These are phyloP conservation scores for Cavia aperea DNA, from an alignment of 2,113 vertebrate species.

Conservation along the genomic window DNA sequence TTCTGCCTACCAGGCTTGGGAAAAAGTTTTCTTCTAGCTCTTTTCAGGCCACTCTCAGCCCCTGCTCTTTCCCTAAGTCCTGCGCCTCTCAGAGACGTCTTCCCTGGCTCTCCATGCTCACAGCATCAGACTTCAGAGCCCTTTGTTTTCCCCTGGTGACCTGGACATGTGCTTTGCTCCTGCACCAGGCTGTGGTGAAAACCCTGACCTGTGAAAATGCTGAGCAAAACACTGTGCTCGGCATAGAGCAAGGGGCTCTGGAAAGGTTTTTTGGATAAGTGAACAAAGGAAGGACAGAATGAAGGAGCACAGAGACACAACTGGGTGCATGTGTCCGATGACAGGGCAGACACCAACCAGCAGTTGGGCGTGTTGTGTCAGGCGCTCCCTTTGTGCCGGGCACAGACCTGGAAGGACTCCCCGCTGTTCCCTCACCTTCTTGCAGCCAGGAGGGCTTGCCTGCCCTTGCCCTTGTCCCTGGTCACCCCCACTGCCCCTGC, in stretches of 20 bases:
- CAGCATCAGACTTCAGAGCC: accelerated
- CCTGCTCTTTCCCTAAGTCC: neutral
- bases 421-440: neutral
- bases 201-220: neutral
- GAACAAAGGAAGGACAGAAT: neutral
- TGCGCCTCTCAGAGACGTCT: neutral
- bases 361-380: too few relatives aligned
- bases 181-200: neutral
- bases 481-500: neutral
- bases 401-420: neutral
- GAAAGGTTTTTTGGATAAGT: neutral
- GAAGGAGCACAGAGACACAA: neutral
- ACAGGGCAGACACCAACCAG: neutral
- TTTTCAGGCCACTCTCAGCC: neutral
- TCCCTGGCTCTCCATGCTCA: neutral
- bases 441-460: neutral
- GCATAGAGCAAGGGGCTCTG: neutral
- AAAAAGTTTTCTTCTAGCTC: neutral
- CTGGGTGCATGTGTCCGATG: neutral
- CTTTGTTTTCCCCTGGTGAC: neutral
- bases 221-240: neutral
- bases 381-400: neutral
- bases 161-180: neutral
- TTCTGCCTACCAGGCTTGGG: neutral
- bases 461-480: neutral